A percentile compares a stretch with the other conserved stretches of the same genome.
phyloP scores from a whole-genome alignment of 2,797 vertebrate species.

The Cephalopachus bancanus region DNA sequence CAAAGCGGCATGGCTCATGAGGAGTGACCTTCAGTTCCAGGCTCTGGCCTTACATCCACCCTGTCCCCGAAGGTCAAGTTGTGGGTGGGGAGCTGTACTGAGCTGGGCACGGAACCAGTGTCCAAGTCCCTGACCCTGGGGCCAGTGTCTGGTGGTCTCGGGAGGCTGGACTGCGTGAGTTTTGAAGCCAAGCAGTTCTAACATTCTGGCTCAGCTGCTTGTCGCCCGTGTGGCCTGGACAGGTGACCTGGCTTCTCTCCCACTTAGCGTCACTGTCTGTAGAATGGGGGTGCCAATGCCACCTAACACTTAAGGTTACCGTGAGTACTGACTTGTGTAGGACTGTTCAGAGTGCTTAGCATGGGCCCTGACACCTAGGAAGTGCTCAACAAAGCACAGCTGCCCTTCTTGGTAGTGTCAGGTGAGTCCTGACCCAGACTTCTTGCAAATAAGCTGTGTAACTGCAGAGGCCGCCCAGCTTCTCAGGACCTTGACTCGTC shows the following conservation, averaged over 20 bases:
- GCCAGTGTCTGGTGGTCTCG: neutral
- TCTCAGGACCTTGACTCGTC: neutral
- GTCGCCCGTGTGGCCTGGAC: neutral
- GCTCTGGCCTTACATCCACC: neutral
- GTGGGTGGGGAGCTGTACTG: neutral
- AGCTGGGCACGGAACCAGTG: fast-evolving
- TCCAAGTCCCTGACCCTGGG: neutral
- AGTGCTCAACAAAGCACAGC: neutral
- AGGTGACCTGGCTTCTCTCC: neutral
- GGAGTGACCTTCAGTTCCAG: neutral
- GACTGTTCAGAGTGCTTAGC: neutral
- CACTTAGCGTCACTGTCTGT: neutral
- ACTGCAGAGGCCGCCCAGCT: neutral
- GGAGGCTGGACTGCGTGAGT: neutral
- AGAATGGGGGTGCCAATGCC: neutral
- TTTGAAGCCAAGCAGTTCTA: neutral
- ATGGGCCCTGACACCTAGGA: neutral
- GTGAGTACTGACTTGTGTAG: fast-evolving
- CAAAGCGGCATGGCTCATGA: neutral
- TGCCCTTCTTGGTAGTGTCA: too few relatives aligned
- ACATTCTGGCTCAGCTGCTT: neutral
- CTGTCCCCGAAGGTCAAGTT: neutral
- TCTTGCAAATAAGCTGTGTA: neutral
- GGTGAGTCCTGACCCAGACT: neutral
- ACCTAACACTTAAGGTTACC: fast-evolving